These are phyloP conservation scores for Harpegnathos saltator DNA, from an alignment of 1,140 invertebrate genomes.

Conservation along the genomic window DNA sequence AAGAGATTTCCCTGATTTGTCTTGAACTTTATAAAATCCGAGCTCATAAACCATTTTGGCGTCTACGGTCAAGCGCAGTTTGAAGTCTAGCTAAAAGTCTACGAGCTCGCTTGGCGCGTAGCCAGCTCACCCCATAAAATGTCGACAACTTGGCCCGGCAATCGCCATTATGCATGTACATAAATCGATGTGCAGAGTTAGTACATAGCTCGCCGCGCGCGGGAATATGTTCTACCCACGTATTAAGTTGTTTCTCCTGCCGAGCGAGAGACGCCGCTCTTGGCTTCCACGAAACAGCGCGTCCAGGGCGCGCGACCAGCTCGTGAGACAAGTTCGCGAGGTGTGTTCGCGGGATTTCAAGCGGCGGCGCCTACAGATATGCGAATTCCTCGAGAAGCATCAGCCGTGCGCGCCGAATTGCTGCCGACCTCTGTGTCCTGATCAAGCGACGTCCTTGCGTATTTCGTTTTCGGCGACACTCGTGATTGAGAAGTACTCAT, in stretches of 20 bases:
- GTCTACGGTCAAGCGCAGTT: not conserved
- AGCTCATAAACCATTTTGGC: not conserved
- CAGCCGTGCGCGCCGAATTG: not conserved
- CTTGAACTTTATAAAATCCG: not conserved
- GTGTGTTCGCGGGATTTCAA: not conserved
- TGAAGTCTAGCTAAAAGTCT: not conserved
- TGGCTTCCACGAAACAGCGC: conserved; percentile 37
- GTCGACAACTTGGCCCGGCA: conserved; percentile 53
- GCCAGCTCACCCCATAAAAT: conserved; percentile 51
- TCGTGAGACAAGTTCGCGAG: no score
- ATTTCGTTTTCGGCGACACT: not conserved
- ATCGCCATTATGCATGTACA: conserved; percentile 60
- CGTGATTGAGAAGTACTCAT: conserved; percentile 4
- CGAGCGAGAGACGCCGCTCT: conserved; percentile 59
- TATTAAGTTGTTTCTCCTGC: conserved; percentile 51
- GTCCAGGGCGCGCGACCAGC: not conserved
- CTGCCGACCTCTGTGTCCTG: not conserved
- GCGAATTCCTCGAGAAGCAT: not conserved
- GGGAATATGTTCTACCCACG: conserved; percentile 54
- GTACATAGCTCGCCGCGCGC: conserved; percentile 39
- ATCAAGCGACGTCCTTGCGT: not conserved
- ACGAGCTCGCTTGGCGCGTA: not conserved
- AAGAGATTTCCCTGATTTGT: not conserved
- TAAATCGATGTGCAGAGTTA: conserved; percentile 48
- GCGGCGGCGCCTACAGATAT: not conserved